Evolutionary conservation across 2,888 invertebrate genomes (phyloP).

Genomic region (Strigamia transsilvanica): DNA sequence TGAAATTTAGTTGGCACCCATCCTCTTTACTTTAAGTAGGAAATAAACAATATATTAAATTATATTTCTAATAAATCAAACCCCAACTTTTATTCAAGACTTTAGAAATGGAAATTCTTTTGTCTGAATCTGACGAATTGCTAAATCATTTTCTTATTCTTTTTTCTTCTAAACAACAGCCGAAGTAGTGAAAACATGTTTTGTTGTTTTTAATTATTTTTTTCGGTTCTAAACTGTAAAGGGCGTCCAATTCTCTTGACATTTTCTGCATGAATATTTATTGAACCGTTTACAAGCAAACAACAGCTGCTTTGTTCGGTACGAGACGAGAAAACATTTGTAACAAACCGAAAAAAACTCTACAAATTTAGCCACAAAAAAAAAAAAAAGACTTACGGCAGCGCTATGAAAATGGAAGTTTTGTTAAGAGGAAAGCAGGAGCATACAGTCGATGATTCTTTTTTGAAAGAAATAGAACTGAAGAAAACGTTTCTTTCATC

Average conservation of each 20-base stretch:
- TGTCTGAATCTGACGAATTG: not conserved
- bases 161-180: too few species aligned
- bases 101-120: too few species aligned
- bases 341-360: constrained; percentile 9
- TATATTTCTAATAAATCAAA: too few species aligned
- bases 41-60: too few species aligned
- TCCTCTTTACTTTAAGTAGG: too few species aligned
- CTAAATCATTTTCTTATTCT: not conserved
- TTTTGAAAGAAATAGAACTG: not conserved
- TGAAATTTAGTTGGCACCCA: too few species aligned
- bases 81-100: too few species aligned
- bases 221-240: not conserved
- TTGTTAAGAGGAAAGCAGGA: not conserved
- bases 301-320: constrained; percentile 27
- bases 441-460: constrained; percentile 5
- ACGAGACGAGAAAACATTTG: constrained; percentile 28
- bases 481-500: not conserved
- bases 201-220: not conserved
- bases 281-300: constrained; percentile 38
- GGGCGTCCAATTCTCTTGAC: constrained; percentile 12
- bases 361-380: not conserved
- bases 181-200: too few species aligned
- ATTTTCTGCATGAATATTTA: constrained; percentile 7
- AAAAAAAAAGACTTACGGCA: not conserved
- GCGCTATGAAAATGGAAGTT: not conserved